phyloP scores from a whole-genome alignment of 2,797 vertebrate species.

The Pelobates cultripes region DNA sequence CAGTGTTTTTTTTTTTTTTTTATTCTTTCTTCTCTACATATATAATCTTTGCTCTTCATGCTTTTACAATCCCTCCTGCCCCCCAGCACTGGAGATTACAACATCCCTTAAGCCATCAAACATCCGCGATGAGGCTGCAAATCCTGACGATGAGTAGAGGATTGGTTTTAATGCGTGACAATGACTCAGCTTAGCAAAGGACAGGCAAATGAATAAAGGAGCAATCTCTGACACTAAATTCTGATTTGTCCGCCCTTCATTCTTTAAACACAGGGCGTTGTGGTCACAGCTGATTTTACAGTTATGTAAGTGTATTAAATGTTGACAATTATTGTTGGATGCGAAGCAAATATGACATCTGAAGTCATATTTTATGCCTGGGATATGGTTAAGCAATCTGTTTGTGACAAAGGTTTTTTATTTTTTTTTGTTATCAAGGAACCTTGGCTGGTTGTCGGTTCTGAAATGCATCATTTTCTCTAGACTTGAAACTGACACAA shows the following conservation, averaged over 20 bases:
- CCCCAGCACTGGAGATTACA: slow-evolving; percentile 25
- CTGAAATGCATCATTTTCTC: slow-evolving; percentile 2
- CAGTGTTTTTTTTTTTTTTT: background rate
- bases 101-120: slow-evolving; percentile 38
- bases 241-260: slow-evolving; percentile 6
- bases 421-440: background rate
- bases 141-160: slow-evolving; percentile 23
- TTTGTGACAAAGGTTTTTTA: background rate
- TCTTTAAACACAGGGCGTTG: slow-evolving; percentile 12
- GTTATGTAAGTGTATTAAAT: background rate
- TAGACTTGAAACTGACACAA: no score
- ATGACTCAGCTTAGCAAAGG: slow-evolving; percentile 37
- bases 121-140: slow-evolving; percentile 39
- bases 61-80: background rate
- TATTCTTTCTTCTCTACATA: background rate
- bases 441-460: background rate
- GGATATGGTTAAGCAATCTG: background rate
- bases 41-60: slow-evolving; percentile 6
- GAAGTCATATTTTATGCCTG: background rate
- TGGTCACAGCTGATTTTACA: background rate
- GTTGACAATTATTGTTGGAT: slow-evolving; percentile 5
- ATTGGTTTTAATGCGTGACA: slow-evolving; percentile 36
- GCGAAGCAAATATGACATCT: background rate
- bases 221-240: slow-evolving; percentile 8
- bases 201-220: slow-evolving; percentile 14